These are phyloP conservation scores for Amphiprion ocellaris DNA, from an alignment of 2,113 vertebrate genomes.

Conservation along the genomic window DNA sequence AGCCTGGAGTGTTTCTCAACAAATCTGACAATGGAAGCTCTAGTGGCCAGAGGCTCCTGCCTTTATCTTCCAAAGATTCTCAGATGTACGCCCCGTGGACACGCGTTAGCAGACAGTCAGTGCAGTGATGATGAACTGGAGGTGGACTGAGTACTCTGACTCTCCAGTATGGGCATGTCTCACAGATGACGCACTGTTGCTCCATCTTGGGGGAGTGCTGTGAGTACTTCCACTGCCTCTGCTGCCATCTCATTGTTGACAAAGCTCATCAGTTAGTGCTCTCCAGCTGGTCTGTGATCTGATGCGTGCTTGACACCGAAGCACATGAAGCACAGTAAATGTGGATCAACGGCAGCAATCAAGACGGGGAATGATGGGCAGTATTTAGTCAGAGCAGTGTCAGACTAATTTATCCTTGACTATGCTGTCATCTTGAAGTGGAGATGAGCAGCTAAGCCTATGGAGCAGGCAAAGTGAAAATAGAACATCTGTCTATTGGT, in stretches of 20 bases:
- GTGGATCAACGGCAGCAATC: constrained; percentile 17
- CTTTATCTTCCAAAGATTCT: constrained; percentile 5
- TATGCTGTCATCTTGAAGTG: constrained; percentile 48
- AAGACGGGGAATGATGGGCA: constrained; percentile 42
- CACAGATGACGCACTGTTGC: constrained; percentile 39
- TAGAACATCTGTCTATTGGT: constrained; percentile 56
- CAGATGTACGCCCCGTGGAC: neutral
- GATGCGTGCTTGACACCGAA: constrained; percentile 29
- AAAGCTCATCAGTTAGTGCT: constrained; percentile 58
- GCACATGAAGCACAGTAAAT: constrained; percentile 46
- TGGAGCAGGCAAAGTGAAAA: constrained; percentile 40
- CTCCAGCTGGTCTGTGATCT: constrained; percentile 61
- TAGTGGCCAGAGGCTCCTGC: neutral
- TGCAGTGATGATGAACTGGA: constrained; percentile 25
- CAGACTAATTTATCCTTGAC: constrained; percentile 64
- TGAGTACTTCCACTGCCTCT: constrained; percentile 36
- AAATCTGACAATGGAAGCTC: constrained; percentile 3
- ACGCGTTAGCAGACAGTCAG: constrained; percentile 6
- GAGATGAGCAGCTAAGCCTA: constrained; percentile 59
- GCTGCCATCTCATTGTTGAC: constrained; percentile 53
- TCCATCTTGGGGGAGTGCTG: constrained; percentile 45
- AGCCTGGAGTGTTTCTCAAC: neutral
- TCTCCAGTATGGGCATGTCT: constrained; percentile 9
- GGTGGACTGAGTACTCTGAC: constrained; percentile 33
- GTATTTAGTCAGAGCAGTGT: constrained; percentile 54